Conservation (phyloP, 2,888 invertebrate species). For the Aromia moschata region DNA sequence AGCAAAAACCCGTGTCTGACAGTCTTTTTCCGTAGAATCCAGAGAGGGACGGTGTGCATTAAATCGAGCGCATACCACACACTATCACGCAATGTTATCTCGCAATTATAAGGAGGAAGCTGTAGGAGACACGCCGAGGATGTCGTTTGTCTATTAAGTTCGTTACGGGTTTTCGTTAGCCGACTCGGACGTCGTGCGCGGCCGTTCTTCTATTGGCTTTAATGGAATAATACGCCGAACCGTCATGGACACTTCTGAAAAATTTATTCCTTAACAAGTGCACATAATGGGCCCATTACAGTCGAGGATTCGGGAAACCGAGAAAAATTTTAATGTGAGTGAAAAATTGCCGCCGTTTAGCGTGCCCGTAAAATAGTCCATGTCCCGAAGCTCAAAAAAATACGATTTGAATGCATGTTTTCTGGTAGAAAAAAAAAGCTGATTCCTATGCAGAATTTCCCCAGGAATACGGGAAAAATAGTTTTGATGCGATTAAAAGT, state of each 20-base stretch:
- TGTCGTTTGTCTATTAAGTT: constrained; percentile 40
- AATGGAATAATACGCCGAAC: constrained; percentile 6
- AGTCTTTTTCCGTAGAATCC: too few species aligned
- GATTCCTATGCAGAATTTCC: too few species aligned
- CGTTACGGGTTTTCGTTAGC: constrained; percentile 20
- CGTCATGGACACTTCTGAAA: not conserved
- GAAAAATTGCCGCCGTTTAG: too few species aligned
- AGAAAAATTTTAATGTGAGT: too few species aligned
- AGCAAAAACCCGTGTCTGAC: too few species aligned
- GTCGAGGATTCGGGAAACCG: not conserved
- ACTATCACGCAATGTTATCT: constrained; percentile 29
- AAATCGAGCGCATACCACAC: constrained; percentile 12
- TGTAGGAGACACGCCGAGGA: constrained; percentile 31
- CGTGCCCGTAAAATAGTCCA: too few species aligned
- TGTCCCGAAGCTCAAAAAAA: too few species aligned
- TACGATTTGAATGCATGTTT: too few species aligned
- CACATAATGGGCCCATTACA: not conserved
- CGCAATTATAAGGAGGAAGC: constrained; percentile 32
- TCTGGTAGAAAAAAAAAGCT: too few species aligned
- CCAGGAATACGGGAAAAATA: too few species aligned
- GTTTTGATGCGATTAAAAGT: too few species aligned
- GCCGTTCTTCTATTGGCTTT: constrained; percentile 12
- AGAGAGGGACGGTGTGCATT: too few species aligned
- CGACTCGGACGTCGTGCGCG: constrained; percentile 7
- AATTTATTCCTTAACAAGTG: constrained; percentile 2